These are phyloP conservation scores for Heterodera schachtii DNA, from an alignment of 1,140 invertebrate genomes.

Conservation along the genomic window DNA sequence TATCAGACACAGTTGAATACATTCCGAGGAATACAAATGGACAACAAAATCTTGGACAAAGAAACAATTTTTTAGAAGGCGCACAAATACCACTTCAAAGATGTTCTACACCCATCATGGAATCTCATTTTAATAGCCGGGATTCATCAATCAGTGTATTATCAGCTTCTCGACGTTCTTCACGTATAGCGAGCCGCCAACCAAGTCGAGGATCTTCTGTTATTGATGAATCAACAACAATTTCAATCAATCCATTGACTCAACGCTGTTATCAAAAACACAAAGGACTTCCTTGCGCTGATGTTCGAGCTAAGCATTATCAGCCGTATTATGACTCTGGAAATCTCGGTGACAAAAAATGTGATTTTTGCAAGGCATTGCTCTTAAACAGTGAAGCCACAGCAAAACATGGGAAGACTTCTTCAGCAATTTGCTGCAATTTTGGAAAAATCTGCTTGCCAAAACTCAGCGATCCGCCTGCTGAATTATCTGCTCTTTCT, in stretches of 20 bases:
- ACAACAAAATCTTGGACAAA: not conserved
- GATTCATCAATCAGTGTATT: not conserved
- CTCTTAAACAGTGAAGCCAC: not conserved
- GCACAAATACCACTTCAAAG: too few relatives aligned
- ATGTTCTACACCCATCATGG: not conserved
- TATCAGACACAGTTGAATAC: not conserved
- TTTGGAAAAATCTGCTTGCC: not conserved
- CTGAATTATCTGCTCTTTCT: not conserved
- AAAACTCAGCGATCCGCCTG: not conserved
- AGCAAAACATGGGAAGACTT: not conserved
- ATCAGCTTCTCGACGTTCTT: not conserved
- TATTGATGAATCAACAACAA: not conserved
- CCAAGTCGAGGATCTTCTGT: not conserved
- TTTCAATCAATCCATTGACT: not conserved
- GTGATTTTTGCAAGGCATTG: not conserved
- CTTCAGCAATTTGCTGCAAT: not conserved
- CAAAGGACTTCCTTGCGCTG: not conserved
- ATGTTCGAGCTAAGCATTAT: not conserved
- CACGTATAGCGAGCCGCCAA: not conserved
- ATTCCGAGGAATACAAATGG: not conserved
- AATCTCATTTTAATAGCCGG: not conserved
- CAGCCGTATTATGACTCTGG: not conserved
- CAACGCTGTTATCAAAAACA: not conserved
- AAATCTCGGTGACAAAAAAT: slow-evolving; percentile 1
- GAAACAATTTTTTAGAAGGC: too few relatives aligned